phyloP scores from a whole-genome alignment of 2,888 invertebrate species.

The Leptopilina myrica region DNA sequence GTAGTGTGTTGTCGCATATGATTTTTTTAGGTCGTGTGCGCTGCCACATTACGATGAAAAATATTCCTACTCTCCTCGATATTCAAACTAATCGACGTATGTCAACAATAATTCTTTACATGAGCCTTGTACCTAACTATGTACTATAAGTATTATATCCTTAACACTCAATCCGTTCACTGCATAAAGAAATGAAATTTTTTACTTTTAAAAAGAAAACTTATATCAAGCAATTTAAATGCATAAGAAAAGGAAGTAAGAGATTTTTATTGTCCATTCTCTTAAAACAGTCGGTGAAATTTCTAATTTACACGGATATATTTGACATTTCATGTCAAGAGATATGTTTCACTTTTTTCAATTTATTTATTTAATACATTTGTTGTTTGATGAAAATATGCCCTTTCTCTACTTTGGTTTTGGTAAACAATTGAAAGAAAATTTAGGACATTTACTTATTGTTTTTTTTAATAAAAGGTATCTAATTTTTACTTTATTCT shows the following conservation, averaged over 20 bases:
- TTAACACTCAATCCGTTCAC: slow-evolving; percentile 30
- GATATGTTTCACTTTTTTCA: no score
- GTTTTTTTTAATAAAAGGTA: no score
- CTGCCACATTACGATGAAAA: slow-evolving; percentile 40
- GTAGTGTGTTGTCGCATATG: slow-evolving; percentile 33
- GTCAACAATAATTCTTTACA: slow-evolving; percentile 53
- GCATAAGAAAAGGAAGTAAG: neutral
- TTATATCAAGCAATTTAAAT: neutral
- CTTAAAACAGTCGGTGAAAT: neutral
- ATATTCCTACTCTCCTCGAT: slow-evolving; percentile 12
- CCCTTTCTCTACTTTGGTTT: no score
- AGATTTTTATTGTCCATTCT: neutral
- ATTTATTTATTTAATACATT: no score
- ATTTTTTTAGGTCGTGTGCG: slow-evolving; percentile 59
- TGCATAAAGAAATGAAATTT: slow-evolving; percentile 43
- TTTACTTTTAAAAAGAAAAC: neutral
- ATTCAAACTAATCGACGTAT: slow-evolving; percentile 17
- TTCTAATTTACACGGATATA: neutral
- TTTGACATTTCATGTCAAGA: neutral
- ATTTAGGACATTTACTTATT: no score
- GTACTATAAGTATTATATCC: slow-evolving; percentile 45
- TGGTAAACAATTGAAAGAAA: no score
- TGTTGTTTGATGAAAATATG: no score
- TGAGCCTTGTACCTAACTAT: slow-evolving; percentile 36
- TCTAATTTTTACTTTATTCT: no score